Conservation (phyloP, 1,140 invertebrate species). For the Ectropis grisescens region DNA sequence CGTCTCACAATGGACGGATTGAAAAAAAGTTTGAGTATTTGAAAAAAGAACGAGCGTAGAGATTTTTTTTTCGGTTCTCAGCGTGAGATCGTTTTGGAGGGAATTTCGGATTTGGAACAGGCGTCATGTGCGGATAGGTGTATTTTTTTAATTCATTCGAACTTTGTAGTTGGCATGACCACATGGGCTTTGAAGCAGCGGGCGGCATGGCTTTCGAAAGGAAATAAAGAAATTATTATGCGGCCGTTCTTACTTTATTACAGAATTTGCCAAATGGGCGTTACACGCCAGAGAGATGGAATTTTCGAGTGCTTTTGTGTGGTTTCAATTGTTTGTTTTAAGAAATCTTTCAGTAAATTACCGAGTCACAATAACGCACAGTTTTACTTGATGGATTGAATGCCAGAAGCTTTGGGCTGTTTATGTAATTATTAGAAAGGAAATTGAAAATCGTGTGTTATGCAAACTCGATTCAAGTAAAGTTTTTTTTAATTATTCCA, state of each 20-base stretch:
- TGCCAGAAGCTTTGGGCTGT: too few relatives aligned
- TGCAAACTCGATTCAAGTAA: too few relatives aligned
- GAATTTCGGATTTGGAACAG: conserved; percentile 44
- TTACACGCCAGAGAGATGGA: conserved; percentile 11
- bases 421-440: too few relatives aligned
- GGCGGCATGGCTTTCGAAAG: not conserved
- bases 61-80: conserved; percentile 39
- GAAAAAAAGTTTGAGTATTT: conserved; percentile 34
- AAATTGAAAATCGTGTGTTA: too few relatives aligned
- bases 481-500: too few relatives aligned
- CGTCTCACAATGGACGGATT: conserved; percentile 28
- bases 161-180: conserved; percentile 31
- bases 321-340: conserved; percentile 43
- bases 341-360: too few relatives aligned
- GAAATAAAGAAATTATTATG: conserved; percentile 8
- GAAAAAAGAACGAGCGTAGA: conserved; percentile 36
- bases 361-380: too few relatives aligned
- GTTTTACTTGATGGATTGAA: too few relatives aligned
- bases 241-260: conserved; percentile 17
- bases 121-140: conserved; percentile 53
- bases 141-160: conserved; percentile 38
- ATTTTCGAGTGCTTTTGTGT: conserved; percentile 6
- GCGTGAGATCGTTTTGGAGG: conserved; percentile 58
- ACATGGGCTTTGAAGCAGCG: conserved; percentile 33
- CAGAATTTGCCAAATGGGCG: conserved; percentile 41